Evolutionary conservation across 2,797 vertebrate species (phyloP), one percentile per base, ranked within the genome.

Genomic region (Urophycis tenuis): DNA sequence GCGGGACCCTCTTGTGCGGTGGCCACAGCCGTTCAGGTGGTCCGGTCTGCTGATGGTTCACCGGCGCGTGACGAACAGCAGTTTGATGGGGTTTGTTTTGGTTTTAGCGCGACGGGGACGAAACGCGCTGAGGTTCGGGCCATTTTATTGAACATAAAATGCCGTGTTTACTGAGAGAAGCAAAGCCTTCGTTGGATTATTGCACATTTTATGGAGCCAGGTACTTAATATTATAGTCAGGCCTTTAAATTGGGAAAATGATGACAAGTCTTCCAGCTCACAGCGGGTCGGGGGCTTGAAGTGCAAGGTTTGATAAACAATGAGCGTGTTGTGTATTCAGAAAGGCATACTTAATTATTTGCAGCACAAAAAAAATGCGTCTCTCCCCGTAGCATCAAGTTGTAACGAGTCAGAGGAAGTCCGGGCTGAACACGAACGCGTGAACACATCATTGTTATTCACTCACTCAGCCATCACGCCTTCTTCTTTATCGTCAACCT

Each of bases 391-490:
- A n/a, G 49, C 19, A 9, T 53, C 49, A 53, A 53, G 5, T 7
- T 53, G 7, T 0, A n/a, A 25, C 53, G 53, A n/a, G n/a, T n/a
- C 60, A 67, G 60, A 10, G 4, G n/a, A 29, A 12, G n/a, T 29
- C 10, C 60, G 29, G 25, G 60, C n/a, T 25, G 53, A 67, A 29
- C 60, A 29, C 60, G 29, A 30, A 67, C 60, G 10, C 3, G 15
- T 17, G 60, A 25, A 29, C 60, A n/a, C n/a, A n/a, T n/a, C n/a
- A 14, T 67, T 10, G 14, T 81, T 75, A 74, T 75, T 70, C 78
- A 33, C 25, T 53, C 5, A 5, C 22, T 53, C 5, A 5, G 29
- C 74, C 49, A 67, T 39, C 71, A 22, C n/a, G 1, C 4, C 2
- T 0, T 36, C 60, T 33, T 76, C 73, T 74, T 76, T 39, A 72